Percentiles rank a stretch among this genome's conserved stretches.
Conservation (phyloP, 2,797 vertebrate genomes). For the Diplodus puntazzo region DNA sequence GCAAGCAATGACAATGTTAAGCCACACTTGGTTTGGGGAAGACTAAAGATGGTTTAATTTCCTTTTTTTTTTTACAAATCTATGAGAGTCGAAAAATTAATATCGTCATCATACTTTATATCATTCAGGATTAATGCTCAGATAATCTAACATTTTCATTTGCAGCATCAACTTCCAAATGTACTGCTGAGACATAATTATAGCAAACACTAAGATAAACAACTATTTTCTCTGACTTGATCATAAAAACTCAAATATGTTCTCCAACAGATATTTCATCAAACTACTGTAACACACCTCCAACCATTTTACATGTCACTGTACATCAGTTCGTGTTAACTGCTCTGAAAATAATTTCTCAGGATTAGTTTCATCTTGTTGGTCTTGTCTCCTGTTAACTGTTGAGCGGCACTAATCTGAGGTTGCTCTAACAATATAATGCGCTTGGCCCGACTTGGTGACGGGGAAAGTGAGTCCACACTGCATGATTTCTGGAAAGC, state of each 20-base stretch:
- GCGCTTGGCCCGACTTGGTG: conserved; percentile 9
- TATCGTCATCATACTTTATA: background rate
- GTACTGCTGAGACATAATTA: background rate
- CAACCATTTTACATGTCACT: conserved; percentile 3
- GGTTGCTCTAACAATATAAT: conserved; percentile 52
- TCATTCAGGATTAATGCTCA: background rate
- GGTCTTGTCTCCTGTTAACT: conserved; percentile 18
- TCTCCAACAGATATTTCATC: background rate
- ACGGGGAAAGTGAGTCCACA: background rate
- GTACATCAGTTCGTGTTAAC: background rate
- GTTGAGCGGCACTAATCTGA: conserved; percentile 55
- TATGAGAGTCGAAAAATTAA: background rate
- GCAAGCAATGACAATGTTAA: no score
- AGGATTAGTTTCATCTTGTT: conserved; percentile 29
- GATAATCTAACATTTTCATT: background rate
- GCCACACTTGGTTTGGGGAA: no score
- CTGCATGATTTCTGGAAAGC: background rate
- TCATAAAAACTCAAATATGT: background rate
- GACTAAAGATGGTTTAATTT: background rate
- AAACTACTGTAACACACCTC: background rate
- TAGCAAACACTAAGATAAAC: background rate
- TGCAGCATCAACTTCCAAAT: background rate
- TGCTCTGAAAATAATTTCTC: background rate
- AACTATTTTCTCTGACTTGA: background rate
- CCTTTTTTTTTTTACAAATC: background rate